Conservation (phyloP, 2,888 invertebrate species). For the Agonum fuliginosum region DNA sequence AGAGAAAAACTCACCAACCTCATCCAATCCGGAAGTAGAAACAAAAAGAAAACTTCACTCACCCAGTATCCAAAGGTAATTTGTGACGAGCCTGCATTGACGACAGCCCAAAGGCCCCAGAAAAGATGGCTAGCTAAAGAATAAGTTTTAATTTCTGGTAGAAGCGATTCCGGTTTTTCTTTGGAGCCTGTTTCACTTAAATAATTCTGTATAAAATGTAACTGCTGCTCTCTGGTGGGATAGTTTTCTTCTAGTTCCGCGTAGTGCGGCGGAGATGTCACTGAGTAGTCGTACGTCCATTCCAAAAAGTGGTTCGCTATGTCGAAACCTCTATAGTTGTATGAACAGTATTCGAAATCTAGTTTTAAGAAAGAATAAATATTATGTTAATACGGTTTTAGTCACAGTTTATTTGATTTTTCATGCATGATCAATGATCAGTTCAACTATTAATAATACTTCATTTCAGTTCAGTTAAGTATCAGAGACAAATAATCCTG, state of each 20-base stretch:
- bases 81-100: constrained; percentile 89
- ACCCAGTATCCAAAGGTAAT: constrained; percentile 98
- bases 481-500: no score
- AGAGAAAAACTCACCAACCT: no score
- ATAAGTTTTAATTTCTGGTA: constrained; percentile 87
- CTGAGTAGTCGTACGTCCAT: constrained; percentile 93
- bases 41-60: no score
- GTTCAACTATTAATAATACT: no score
- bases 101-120: constrained; percentile 95
- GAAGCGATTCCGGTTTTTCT: constrained; percentile 68
- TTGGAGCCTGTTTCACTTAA: constrained; percentile 70
- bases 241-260: constrained; percentile 80
- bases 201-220: constrained; percentile 77
- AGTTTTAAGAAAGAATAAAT: constrained; percentile 68
- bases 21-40: not conserved
- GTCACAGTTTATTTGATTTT: no score
- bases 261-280: constrained; percentile 85
- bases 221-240: constrained; percentile 86
- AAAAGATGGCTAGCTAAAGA: constrained; percentile 92
- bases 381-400: no score
- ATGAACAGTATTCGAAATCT: constrained; percentile 97
- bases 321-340: constrained; percentile 95
- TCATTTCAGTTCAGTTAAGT: no score
- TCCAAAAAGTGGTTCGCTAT: constrained; percentile 96
- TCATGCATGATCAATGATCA: no score